phyloP scores from a whole-genome alignment of 2,113 vertebrate genomes.

The Addax nasomaculatus region DNA sequence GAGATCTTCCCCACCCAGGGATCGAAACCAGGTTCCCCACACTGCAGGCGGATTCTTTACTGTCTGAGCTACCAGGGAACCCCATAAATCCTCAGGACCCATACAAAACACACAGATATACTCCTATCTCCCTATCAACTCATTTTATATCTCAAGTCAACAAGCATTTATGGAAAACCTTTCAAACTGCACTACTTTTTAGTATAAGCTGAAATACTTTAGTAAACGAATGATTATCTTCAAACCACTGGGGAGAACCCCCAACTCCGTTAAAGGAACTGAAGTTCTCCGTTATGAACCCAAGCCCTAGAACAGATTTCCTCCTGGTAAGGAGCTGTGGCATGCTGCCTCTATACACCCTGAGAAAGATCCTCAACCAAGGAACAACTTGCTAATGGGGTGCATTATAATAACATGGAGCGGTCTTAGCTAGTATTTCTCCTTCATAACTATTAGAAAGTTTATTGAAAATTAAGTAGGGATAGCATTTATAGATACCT shows the following conservation, averaged over 20 bases:
- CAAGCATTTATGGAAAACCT: neutral
- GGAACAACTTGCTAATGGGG: neutral
- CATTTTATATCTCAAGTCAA: neutral
- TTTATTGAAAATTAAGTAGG: neutral
- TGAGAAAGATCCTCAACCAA: neutral
- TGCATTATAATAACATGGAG: neutral
- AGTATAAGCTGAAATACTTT: neutral
- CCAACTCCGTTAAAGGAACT: neutral
- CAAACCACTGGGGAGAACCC: neutral
- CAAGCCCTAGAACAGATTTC: neutral
- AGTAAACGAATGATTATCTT: neutral
- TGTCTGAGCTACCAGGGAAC: neutral
- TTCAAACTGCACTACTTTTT: neutral
- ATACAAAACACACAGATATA: neutral
- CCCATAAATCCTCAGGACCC: neutral
- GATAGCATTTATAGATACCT: constrained; percentile 83
- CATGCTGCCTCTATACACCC: neutral
- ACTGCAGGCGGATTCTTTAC: neutral
- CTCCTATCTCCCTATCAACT: neutral
- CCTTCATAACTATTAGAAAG: neutral
- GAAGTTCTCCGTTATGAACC: neutral
- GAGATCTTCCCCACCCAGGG: neutral
- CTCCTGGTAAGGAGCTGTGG: neutral
- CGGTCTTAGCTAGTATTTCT: neutral
- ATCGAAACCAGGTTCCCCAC: neutral